These are phyloP conservation scores for Sphecodes monilicornis DNA, from an alignment of 2,888 invertebrate species.

Conservation along the genomic window DNA sequence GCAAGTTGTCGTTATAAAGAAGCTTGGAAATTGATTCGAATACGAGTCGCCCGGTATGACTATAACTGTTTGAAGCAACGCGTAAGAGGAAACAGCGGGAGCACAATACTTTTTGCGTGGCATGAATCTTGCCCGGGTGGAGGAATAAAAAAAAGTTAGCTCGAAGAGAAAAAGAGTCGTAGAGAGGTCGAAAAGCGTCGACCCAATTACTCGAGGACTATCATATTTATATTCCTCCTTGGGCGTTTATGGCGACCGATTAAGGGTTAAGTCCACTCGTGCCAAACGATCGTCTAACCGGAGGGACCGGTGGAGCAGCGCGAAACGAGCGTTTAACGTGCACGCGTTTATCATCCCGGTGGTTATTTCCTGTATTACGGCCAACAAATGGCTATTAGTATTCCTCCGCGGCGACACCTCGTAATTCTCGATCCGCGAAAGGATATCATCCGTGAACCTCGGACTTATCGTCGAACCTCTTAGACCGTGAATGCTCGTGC, in stretches of 20 bases:
- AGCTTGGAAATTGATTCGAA: not conserved
- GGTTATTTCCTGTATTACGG: conserved; percentile 50
- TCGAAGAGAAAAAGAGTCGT: not conserved
- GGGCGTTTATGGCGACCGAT: conserved; percentile 5
- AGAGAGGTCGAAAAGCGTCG: not conserved
- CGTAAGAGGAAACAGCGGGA: not conserved
- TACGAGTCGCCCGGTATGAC: not conserved
- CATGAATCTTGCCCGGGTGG: not conserved
- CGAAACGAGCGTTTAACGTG: conserved; percentile 24
- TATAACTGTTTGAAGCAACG: not conserved
- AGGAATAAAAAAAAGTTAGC: not conserved
- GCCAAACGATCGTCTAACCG: conserved; percentile 17
- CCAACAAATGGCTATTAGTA: conserved; percentile 52
- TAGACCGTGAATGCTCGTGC: not conserved
- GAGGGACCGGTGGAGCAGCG: not conserved
- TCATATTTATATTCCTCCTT: not conserved
- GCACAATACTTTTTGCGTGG: not conserved
- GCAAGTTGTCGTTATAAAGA: no score
- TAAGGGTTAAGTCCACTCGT: conserved; percentile 13
- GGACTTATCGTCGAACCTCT: conserved; percentile 45
- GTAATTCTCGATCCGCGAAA: conserved; percentile 40
- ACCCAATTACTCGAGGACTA: conserved; percentile 2
- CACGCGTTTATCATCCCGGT: conserved; percentile 40
- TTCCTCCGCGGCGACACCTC: conserved; percentile 24
- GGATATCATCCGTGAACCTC: conserved; percentile 13